Evolutionary conservation across 2,888 invertebrate genomes (phyloP).

Genomic region (Rhagium mordax): DNA sequence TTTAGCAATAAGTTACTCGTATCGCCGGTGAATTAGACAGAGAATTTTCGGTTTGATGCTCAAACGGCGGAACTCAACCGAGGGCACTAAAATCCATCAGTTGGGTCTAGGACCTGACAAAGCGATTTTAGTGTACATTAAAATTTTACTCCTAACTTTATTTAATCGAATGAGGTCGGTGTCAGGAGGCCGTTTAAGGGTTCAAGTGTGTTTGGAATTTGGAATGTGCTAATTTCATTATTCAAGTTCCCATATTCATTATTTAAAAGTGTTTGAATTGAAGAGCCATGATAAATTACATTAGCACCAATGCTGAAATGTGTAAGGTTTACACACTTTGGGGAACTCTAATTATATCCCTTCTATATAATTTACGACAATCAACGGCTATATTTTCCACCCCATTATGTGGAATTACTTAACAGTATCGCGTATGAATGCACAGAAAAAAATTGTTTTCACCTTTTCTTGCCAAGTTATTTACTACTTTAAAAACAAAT

Average conservation of each 20-base stretch:
- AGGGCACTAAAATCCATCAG: not conserved
- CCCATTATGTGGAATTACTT: too few relatives aligned
- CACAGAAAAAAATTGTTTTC: too few relatives aligned
- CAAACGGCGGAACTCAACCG: not conserved
- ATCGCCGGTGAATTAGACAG: slow-evolving; percentile 44
- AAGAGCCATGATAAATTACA: not conserved
- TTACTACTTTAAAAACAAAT: too few relatives aligned
- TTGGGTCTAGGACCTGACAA: not conserved
- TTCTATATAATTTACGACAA: too few relatives aligned
- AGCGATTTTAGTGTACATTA: slow-evolving; percentile 12
- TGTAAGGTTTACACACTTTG: too few relatives aligned
- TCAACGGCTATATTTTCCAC: too few relatives aligned
- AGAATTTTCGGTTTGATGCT: slow-evolving; percentile 33
- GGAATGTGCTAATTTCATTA: slow-evolving; percentile 15
- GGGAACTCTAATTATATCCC: too few relatives aligned
- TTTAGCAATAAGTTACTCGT: slow-evolving; percentile 55
- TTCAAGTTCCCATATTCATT: not conserved
- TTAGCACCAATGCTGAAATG: not conserved
- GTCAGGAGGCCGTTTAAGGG: slow-evolving; percentile 5
- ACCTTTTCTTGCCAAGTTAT: too few relatives aligned
- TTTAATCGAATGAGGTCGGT: slow-evolving; percentile 3
- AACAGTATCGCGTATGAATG: too few relatives aligned
- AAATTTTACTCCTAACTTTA: slow-evolving; percentile 11
- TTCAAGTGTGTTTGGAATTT: slow-evolving; percentile 10
- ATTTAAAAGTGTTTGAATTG: slow-evolving; percentile 7